These are phyloP conservation scores for Cabera pusaria DNA, from an alignment of 2,888 invertebrate genomes.

Conservation along the genomic window DNA sequence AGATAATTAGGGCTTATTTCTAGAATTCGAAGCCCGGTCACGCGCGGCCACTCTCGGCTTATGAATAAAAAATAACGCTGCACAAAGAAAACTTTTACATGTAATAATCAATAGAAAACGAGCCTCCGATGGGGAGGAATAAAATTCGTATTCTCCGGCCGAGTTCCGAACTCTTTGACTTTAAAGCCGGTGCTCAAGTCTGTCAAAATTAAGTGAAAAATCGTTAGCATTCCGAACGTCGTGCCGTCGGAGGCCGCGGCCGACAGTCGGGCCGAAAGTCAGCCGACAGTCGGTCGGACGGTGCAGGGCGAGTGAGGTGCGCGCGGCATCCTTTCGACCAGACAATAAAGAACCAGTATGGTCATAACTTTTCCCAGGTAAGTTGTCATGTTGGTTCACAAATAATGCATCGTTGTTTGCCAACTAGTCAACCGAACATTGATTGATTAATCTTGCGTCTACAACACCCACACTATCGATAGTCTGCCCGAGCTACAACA, in stretches of 20 bases:
- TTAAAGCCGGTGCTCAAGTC: constrained; percentile 10
- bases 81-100: constrained; percentile 1
- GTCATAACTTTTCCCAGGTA: too few relatives aligned
- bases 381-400: too few relatives aligned
- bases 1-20: not conserved
- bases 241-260: constrained; percentile 6
- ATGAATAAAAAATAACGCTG: constrained; percentile 1
- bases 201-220: constrained; percentile 20
- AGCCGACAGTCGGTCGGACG: constrained; percentile 1
- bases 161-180: constrained; percentile 8
- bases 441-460: too few relatives aligned
- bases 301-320: constrained; percentile 9
- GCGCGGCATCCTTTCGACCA: constrained; percentile 7
- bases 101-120: constrained; percentile 1
- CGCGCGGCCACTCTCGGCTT: not conserved
- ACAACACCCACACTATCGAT: too few relatives aligned
- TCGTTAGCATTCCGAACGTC: constrained; percentile 14
- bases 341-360: too few relatives aligned
- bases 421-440: too few relatives aligned
- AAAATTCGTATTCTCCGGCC: constrained; percentile 1
- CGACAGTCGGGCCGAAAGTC: constrained; percentile 1
- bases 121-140: not conserved
- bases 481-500: too few relatives aligned
- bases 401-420: too few relatives aligned
- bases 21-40: constrained; percentile 3